A percentile compares a stretch with the other conserved stretches of the same genome.
These are phyloP conservation scores for Laspeyria flexula DNA, from an alignment of 2,888 invertebrate species.

Conservation along the genomic window DNA sequence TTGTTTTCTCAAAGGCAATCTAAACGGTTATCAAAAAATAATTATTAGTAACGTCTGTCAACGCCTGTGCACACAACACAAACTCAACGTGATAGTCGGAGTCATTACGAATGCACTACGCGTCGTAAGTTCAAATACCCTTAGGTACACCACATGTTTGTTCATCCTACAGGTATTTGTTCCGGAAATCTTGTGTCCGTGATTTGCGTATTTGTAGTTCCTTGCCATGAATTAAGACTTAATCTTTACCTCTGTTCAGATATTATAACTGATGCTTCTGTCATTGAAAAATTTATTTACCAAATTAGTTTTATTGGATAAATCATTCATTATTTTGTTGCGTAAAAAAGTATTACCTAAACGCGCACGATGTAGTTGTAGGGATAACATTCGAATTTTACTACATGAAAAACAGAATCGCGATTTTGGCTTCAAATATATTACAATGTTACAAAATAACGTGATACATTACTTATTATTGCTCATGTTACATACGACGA, in stretches of 20 bases:
- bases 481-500: constrained; percentile 23
- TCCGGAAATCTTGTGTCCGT: not conserved
- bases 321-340: too few relatives aligned
- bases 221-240: not conserved
- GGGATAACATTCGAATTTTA: too few relatives aligned
- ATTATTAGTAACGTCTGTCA: too few relatives aligned
- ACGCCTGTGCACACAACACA: too few relatives aligned
- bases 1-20: too few relatives aligned
- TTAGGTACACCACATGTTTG: not conserved
- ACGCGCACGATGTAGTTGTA: too few relatives aligned
- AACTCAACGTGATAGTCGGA: not conserved
- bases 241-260: too few relatives aligned
- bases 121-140: not conserved
- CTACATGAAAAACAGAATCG: not conserved
- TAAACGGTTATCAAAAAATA: too few relatives aligned
- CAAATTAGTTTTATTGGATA: too few relatives aligned
- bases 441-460: constrained; percentile 13
- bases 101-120: not conserved
- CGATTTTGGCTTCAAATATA: not conserved
- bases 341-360: too few relatives aligned
- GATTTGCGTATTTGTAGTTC: not conserved
- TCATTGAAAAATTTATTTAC: too few relatives aligned
- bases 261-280: too few relatives aligned
- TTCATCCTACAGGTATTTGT: not conserved
- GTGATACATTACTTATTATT: constrained; percentile 19